A percentile compares a stretch with the other conserved stretches of the same genome.
These are phyloP conservation scores for Urechis unicinctus DNA, from an alignment of 2,888 invertebrate genomes.

Conservation along the genomic window DNA sequence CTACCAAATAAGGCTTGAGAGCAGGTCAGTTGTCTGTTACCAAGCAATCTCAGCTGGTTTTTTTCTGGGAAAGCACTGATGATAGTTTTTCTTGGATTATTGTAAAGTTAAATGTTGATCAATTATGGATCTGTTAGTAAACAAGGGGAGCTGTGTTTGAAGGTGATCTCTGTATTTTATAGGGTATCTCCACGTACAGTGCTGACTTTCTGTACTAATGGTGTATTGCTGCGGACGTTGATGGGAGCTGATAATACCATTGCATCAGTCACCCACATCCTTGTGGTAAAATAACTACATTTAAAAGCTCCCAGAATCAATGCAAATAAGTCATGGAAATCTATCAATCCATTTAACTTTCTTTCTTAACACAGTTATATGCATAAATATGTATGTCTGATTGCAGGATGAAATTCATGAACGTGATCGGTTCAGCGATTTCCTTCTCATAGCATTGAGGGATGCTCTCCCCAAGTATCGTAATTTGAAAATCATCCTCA, in stretches of 20 bases:
- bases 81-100: not conserved
- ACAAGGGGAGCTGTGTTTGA: not conserved
- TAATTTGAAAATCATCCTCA: constrained; percentile 75
- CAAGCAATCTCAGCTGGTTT: too few relatives aligned
- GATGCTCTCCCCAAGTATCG: constrained; percentile 67
- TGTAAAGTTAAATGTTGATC: too few relatives aligned
- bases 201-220: constrained; percentile 86
- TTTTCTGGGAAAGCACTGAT: too few relatives aligned
- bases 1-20: constrained; percentile 87
- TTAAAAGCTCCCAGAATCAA: not conserved
- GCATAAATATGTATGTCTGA: constrained; percentile 44
- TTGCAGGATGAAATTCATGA: constrained; percentile 95
- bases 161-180: constrained; percentile 16
- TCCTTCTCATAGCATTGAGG: constrained; percentile 76
- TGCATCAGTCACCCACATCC: constrained; percentile 69
- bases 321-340: too few relatives aligned
- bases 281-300: constrained; percentile 41
- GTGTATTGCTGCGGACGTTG: constrained; percentile 78
- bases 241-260: constrained; percentile 72
- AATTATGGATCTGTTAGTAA: too few relatives aligned
- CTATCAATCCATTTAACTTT: too few relatives aligned
- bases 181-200: constrained; percentile 72
- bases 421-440: constrained; percentile 86
- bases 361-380: not conserved
- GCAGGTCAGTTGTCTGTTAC: constrained; percentile 55